Evolutionary conservation across 1,140 invertebrate genomes (phyloP), one percentile per base, ranked within the genome.

Genomic region (Melitaea cinxia): DNA sequence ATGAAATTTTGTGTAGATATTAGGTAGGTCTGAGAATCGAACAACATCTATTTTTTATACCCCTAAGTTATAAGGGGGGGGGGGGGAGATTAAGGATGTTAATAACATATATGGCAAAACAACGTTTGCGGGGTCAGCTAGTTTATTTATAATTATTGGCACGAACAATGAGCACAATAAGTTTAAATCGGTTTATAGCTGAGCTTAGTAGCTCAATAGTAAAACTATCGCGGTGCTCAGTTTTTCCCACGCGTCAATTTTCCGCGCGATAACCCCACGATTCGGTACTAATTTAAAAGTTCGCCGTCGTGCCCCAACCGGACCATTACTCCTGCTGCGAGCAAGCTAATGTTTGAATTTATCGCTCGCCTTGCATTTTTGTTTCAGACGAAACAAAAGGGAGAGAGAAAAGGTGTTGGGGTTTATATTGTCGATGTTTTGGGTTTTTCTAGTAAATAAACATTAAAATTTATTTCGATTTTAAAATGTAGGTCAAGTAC

Each of bases 201-300:
- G 19, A 21, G 17, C 33, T 54, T 28, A 14, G 21, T 26, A 53
- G 15, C n/a, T 35, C 15, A 30, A 2, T 21, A 30, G n/a, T 39
- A 14, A 35, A 56, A 56, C 54, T 42, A 35, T 56, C 19, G 14
- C 26, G 26, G n/a, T 30, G 47, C 56, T 30, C 37, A 30, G 60
- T 71, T 75, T 78, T 72, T 70, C 67, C 71, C 62, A 54, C 64
- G 64, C 76, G 76, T 85, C 82, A 78, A 85, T 85, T 85, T 85
- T 82, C 80, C 80, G 68, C 73, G 67, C 80, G 72, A 85, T 82
- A 78, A 66, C 73, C 59, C 68, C 72, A 71, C 76, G 70, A 80
- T 83, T 82, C 78, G 76, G 68, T 77, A 72, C 80, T 80, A 85
- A 85, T 83, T 85, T 85, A 83, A 83, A 83, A 83, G 80, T 85